Evolutionary conservation across 1,140 invertebrate species (phyloP), one percentile per base, ranked within the genome.

Genomic region (Doryteuthis pealeii): DNA sequence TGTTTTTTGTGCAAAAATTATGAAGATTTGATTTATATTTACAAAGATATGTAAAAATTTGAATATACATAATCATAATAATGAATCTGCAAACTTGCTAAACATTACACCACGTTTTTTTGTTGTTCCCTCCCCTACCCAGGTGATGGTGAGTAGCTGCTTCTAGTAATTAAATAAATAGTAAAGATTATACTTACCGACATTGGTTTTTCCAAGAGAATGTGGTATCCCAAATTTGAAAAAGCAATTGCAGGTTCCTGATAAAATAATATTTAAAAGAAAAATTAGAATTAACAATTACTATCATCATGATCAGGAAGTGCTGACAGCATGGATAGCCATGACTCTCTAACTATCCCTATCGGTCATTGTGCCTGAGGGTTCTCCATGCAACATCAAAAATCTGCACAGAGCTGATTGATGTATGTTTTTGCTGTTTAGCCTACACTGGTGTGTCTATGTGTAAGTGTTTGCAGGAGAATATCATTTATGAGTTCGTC

Each of bases 121-220:
- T n/a, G n/a, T n/a, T n/a, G n/a, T n/a, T n/a, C n/a, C n/a, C n/a
- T n/a, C n/a, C n/a, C n/a, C n/a, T n/a, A n/a, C n/a, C n/a, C n/a
- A n/a, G n/a, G n/a, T n/a, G n/a, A n/a, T n/a, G n/a, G n/a, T n/a
- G n/a, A n/a, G n/a, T n/a, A n/a, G n/a, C n/a, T n/a, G n/a, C n/a
- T n/a, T n/a, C n/a, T n/a, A n/a, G n/a, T n/a, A n/a, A 32, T 22
- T 35, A 22, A 26, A 4, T 35, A 31, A n/a, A 43, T 5, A 26
- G n/a, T n/a, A 30, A 26, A 62, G 3, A 26, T 30, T 62, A 70
- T 68, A 83, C 83, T 81, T 79, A 87, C 86, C 30, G 89, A 86
- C 89, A 90, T 90, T 28, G 89, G 89, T 79, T 90, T 90, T 79
- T 90, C 89, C 72, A 90, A 78, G 8, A 90, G 76, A 72, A 90